Percentiles rank a stretch among this genome's conserved stretches.
phyloP scores from a whole-genome alignment of 2,888 invertebrate species.

The Synanthedon vespiformis region DNA sequence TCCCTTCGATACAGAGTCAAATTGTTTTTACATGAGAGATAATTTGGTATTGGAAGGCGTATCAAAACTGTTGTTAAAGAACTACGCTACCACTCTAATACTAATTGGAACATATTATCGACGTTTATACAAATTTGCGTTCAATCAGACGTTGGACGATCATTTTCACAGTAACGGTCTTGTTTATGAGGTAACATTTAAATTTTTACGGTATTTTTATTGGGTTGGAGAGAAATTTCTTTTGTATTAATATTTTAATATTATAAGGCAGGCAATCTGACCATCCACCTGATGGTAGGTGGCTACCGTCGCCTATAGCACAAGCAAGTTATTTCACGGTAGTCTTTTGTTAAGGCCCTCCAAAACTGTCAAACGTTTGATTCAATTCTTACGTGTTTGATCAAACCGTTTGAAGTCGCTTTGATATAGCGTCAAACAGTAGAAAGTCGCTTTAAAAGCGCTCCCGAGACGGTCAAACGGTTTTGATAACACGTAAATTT shows the following conservation, averaged over 20 bases:
- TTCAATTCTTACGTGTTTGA: no score
- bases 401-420: no score
- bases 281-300: no score
- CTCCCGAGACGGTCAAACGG: no score
- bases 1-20: conserved; percentile 40
- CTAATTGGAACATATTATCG: conserved; percentile 54
- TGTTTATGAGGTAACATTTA: conserved; percentile 51
- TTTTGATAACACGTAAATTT: no score
- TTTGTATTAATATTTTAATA: no score
- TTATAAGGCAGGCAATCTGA: no score
- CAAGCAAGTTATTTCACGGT: neutral
- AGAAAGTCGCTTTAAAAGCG: no score
- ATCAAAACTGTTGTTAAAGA: conserved; percentile 47
- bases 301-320: no score
- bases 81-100: conserved; percentile 42
- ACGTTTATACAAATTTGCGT: conserved; percentile 50
- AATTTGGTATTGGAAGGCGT: conserved; percentile 57
- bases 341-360: neutral
- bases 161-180: conserved; percentile 49
- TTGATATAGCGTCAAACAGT: no score
- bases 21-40: conserved; percentile 53
- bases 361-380: no score
- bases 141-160: conserved; percentile 40
- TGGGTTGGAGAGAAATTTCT: no score
- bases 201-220: neutral